Percentiles rank a stretch among this genome's conserved stretches.
phyloP scores from a whole-genome alignment of 2,888 invertebrate species.

The Andrena flavipes region DNA sequence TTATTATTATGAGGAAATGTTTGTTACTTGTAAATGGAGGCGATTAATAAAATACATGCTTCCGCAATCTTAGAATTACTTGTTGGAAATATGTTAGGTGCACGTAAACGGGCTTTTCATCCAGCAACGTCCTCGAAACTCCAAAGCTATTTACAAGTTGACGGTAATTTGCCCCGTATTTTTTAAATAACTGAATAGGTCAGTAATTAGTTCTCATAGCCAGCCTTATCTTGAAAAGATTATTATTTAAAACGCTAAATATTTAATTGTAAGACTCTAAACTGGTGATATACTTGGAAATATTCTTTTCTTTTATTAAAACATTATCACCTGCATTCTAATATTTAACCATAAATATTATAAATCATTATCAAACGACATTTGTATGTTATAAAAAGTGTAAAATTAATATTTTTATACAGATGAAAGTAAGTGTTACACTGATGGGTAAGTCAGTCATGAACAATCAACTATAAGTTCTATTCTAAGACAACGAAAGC shows the following conservation, averaged over 20 bases:
- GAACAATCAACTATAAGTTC: no score
- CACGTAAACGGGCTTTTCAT: slow-evolving; percentile 21
- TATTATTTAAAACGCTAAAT: background rate
- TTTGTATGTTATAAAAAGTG: background rate
- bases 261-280: background rate
- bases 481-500: no score
- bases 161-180: slow-evolving; percentile 39
- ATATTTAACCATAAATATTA: background rate
- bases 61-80: slow-evolving; percentile 11
- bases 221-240: slow-evolving; percentile 6
- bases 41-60: slow-evolving; percentile 19
- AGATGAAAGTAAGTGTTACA: no score
- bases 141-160: slow-evolving; percentile 26
- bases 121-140: slow-evolving; percentile 25
- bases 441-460: no score
- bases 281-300: background rate
- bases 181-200: slow-evolving; percentile 31
- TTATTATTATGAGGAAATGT: background rate
- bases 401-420: no score
- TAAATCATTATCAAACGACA: background rate
- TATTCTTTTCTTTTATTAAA: background rate
- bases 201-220: slow-evolving; percentile 12
- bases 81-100: slow-evolving; percentile 17
- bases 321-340: background rate
- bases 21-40: background rate